Evolutionary conservation across 2,888 invertebrate genomes (phyloP), one percentile per base, ranked within the genome.

Genomic region (Hyposoter dolosus): DNA sequence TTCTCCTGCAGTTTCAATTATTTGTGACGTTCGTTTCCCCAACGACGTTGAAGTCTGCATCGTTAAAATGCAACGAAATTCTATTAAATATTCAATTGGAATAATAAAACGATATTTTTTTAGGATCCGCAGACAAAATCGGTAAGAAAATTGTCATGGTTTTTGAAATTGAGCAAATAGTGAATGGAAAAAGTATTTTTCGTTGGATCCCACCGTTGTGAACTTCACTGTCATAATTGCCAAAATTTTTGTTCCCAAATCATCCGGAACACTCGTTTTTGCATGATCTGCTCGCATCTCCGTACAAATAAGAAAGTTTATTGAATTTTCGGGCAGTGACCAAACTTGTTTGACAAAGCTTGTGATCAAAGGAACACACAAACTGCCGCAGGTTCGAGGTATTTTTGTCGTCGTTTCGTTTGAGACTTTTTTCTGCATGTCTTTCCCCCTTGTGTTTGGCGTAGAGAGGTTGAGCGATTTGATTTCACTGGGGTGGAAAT

Each of bases 401-500:
- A 87, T 87, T 88, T 74, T 84, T 88, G 72, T 69, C 72, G 76
- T 12, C 28, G 7, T 35, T 19, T 17, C 69, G 82, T 53, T 72
- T 82, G 77, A 78, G 82, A 82, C 56, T 65, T 82, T 60, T 63
- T 66, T 40, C n/a, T 19, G n/a, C 32, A n/a, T 28, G 35, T 56
- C 23, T 74, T 23, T 69, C 63, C 50, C 32, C 10, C 53, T 23
- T 47, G n/a, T 23, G 40, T n/a, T 50, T 45, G 15, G 65, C 66
- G 12, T 23, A 12, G 28, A 32, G 43, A 40, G 40, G 32, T 15
- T 69, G 56, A 56, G 68, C 81, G 75, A 77, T 84, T 82, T 68
- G 66, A 84, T 81, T 77, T 81, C 66, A 72, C 60, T 47, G 77
- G 56, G 69, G 0, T 43, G 43, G 53, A 81, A 84, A 84, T 81